Base-by-base conservation (phyloP, 2,797 vertebrate species). In the Poecilia picta region DNA sequence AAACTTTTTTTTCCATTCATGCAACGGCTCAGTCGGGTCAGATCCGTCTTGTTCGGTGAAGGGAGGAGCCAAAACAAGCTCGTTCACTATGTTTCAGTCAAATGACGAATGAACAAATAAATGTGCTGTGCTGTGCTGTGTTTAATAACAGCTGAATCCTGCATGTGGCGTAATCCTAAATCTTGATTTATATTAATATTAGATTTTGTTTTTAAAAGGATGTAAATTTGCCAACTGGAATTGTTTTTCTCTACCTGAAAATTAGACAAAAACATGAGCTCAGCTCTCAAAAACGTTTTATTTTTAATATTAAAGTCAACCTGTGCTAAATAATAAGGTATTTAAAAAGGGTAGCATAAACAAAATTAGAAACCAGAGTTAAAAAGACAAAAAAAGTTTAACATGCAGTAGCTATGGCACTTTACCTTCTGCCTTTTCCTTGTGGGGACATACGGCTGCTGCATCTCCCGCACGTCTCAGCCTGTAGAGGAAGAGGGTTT, bases 81-180 rank as follows among this genome's bases (percentile, higher is more conserved):
- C 43, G 45, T 80, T 68, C 11, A 31, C 75, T 45, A 76, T 75
- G 81, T 89, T 91, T 88, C 51, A 87, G 76, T 82, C 79, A 81
- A 75, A 78, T 78, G 70, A 89, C 51, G 82, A 88, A 87, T 46
- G 76, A 85, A 75, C 57, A 47, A 79, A 76, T 72, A 83, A 73
- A 68, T n/a, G n/a, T n/a, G n/a, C n/a, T n/a, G n/a, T n/a, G n/a
- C n/a, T n/a, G n/a, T 79, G 66, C 85, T 88, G 83, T 86, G 49
- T 71, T 47, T 71, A 84, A 68, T 71, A 75, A 73, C 74, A 83
- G 53, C n/a, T 85, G 31, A 83, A 82, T 84, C 85, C 18, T 45
- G n/a, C 55, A 45, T 75, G 25, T 39, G 36, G 5, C 36, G 5
- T 39, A 39, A 39, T 39, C 36, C 36, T 39, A 4, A 39, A 39